Evolutionary conservation across 92 coral and sea anemone genomes (phyloP).

Genomic region (Zoanthus sociatus): DNA sequence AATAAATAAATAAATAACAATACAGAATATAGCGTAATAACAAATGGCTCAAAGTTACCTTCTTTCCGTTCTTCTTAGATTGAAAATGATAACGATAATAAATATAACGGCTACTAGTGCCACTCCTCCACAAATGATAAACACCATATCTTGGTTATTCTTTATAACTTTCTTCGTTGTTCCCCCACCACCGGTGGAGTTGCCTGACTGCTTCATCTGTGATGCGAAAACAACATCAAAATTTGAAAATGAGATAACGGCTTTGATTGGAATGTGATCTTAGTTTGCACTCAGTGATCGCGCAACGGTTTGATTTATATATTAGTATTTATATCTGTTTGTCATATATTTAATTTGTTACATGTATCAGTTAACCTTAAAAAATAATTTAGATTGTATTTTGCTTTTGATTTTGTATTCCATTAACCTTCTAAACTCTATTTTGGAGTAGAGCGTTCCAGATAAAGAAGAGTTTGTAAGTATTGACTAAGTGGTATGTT

Average conservation of each 20-base stretch:
- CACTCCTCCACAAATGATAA: constrained; percentile 23
- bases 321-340: too few relatives aligned
- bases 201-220: constrained; percentile 14
- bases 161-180: neutral
- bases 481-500: too few relatives aligned
- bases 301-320: too few relatives aligned
- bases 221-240: neutral
- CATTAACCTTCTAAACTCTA: too few relatives aligned
- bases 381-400: too few relatives aligned
- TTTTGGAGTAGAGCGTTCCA: too few relatives aligned
- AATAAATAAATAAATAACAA: neutral
- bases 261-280: too few relatives aligned
- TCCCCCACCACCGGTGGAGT: neutral
- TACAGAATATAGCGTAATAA: neutral
- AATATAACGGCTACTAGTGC: constrained; percentile 34
- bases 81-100: constrained; percentile 21
- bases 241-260: neutral
- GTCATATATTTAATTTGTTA: too few relatives aligned
- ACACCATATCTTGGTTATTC: constrained; percentile 4
- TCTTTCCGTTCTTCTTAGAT: constrained; percentile 22
- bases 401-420: too few relatives aligned
- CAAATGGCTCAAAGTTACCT: neutral
- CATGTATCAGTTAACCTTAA: too few relatives aligned
- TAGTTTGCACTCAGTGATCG: too few relatives aligned
- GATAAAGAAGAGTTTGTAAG: too few relatives aligned